Evolutionary conservation across 2,113 vertebrate species (phyloP).

Genomic region (Gnathonemus longibarbis): DNA sequence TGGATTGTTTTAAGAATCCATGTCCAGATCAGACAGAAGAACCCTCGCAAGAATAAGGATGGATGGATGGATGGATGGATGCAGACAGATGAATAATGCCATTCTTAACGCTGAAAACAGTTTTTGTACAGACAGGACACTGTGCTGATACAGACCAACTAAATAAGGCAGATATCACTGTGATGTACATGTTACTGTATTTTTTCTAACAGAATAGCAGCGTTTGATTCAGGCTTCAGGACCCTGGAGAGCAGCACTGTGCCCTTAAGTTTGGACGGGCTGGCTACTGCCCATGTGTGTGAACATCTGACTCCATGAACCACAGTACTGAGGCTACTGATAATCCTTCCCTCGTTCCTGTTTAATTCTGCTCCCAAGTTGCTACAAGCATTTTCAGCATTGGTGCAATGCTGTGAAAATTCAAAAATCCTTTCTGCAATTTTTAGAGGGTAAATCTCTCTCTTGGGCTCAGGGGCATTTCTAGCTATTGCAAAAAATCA

Average conservation of each 20-base stretch:
- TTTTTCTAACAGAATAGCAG: not conserved
- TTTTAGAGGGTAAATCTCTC: not conserved
- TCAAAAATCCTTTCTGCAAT: not conserved
- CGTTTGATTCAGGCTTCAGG: constrained; percentile 15
- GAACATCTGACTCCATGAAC: not conserved
- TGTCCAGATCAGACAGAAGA: not conserved
- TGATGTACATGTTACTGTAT: not conserved
- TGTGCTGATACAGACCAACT: not conserved
- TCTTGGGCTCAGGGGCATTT: no score
- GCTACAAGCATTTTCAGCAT: not conserved
- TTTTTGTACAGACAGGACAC: not conserved
- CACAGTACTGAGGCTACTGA: not conserved
- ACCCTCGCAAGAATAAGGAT: not conserved
- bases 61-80: not conserved
- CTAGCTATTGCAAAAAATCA: no score
- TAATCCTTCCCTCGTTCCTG: not conserved
- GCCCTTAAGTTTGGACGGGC: not conserved
- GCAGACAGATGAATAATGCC: not conserved
- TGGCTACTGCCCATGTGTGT: not conserved
- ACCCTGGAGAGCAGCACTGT: constrained; percentile 20
- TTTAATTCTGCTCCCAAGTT: not conserved
- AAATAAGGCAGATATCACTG: not conserved
- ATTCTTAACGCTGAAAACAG: not conserved
- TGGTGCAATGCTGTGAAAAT: not conserved
- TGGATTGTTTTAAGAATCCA: not conserved